Evolutionary conservation across 2,888 invertebrate genomes (phyloP).

Genomic region (Drosophila parthenogenetica): DNA sequence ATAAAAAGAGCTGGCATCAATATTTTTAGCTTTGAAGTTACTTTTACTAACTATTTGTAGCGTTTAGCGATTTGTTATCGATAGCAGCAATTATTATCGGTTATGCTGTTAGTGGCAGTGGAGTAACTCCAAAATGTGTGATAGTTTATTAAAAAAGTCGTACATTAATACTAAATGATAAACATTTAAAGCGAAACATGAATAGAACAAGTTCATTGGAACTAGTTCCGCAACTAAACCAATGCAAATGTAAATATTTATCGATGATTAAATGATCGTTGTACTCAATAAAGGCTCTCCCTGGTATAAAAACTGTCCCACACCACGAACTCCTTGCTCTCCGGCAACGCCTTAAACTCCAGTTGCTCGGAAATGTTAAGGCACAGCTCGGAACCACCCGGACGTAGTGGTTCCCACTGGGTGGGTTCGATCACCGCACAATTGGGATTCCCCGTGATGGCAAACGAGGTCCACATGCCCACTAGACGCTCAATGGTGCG

Average conservation of each 20-base stretch:
- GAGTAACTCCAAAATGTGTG: background rate
- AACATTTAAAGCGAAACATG: conserved; percentile 10
- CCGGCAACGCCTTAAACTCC: conserved; percentile 75
- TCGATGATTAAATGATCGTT: conserved; percentile 1
- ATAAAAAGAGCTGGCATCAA: no score
- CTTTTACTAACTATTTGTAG: background rate
- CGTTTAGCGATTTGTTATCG: background rate
- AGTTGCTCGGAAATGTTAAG: conserved; percentile 79
- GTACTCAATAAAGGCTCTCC: conserved; percentile 55
- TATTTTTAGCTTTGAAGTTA: background rate
- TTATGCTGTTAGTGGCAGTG: conserved; percentile 4
- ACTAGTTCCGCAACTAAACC: background rate
- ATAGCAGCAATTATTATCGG: background rate
- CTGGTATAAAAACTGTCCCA: conserved; percentile 79
- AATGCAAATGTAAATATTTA: conserved; percentile 2
- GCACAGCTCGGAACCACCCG: conserved; percentile 66
- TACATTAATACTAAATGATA: conserved; percentile 3
- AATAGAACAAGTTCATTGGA: background rate
- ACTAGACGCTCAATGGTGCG: conserved; percentile 82
- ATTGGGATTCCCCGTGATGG: conserved; percentile 81
- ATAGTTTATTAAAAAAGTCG: background rate
- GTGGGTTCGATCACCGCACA: conserved; percentile 68
- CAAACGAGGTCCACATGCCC: conserved; percentile 83
- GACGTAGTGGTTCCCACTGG: conserved; percentile 69
- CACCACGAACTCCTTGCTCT: conserved; percentile 71